Conservation (phyloP, 2,113 vertebrate species). For the Clarias macrocephalus region DNA sequence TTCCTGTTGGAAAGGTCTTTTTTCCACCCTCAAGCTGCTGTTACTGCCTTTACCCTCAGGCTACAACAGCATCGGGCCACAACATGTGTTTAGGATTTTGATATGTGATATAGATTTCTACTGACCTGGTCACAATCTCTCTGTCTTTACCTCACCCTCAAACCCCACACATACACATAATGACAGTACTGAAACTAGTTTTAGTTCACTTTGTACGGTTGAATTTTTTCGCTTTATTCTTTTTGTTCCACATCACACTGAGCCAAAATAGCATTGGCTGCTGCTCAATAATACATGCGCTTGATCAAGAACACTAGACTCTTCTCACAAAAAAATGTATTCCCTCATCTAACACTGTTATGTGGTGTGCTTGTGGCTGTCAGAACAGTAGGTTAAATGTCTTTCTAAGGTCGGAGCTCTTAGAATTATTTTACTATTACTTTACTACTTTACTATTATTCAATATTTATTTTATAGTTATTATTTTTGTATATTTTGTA, state of each 20-base stretch:
- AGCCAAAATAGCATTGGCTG: conserved; percentile 48
- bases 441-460: neutral
- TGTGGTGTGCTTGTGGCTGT: neutral
- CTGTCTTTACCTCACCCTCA: conserved; percentile 58
- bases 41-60: conserved; percentile 58
- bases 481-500: neutral
- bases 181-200: conserved; percentile 26
- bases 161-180: conserved; percentile 17
- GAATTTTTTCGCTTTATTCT: conserved; percentile 35
- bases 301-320: conserved; percentile 44
- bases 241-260: conserved; percentile 43
- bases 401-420: no score
- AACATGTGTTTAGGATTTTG: conserved; percentile 74
- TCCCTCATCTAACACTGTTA: neutral
- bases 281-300: conserved; percentile 34
- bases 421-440: neutral
- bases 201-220: conserved; percentile 12
- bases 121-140: conserved; percentile 55
- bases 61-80: conserved; percentile 57
- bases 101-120: conserved; percentile 64
- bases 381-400: neutral
- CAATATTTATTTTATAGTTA: neutral
- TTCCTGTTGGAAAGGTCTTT: conserved; percentile 68
- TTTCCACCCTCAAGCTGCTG: conserved; percentile 65
- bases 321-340: neutral